Percentiles rank a stretch among this genome's conserved stretches.
Evolutionary conservation across 2,888 invertebrate species (phyloP).

Genomic region (Macrosoma leucophasiata): DNA sequence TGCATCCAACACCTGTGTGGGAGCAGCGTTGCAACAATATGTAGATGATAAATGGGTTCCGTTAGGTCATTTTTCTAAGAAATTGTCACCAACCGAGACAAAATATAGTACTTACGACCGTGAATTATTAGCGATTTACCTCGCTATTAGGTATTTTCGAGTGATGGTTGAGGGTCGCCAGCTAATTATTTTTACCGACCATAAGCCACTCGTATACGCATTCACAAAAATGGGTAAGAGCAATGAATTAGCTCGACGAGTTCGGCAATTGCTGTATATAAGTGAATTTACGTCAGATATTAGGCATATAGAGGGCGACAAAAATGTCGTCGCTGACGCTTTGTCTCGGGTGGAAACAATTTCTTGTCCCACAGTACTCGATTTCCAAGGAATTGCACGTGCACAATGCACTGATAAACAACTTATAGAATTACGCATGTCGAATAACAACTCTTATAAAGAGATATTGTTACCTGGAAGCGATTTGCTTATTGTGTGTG

Average conservation of each 20-base stretch:
- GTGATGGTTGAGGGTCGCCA: constrained; percentile 9
- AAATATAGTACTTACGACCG: constrained; percentile 19
- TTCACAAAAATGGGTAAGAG: constrained; percentile 6
- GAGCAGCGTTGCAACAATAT: too few species aligned
- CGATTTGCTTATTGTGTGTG: not conserved
- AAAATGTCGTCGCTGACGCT: constrained; percentile 17
- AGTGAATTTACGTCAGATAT: constrained; percentile 10
- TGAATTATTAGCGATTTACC: constrained; percentile 18
- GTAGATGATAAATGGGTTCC: constrained; percentile 17
- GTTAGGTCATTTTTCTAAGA: constrained; percentile 17
- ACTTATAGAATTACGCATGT: not conserved
- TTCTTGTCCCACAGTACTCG: constrained; percentile 5
- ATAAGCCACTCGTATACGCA: constrained; percentile 9
- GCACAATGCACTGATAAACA: constrained; percentile 1
- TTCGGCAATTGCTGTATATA: constrained; percentile 14
- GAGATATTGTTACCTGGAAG: constrained; percentile 1
- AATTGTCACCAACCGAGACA: constrained; percentile 10
- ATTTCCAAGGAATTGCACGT: not conserved
- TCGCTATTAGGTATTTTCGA: constrained; percentile 14
- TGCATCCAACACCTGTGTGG: too few species aligned
- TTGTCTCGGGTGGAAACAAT: constrained; percentile 16
- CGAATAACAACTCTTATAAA: not conserved
- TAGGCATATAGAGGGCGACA: constrained; percentile 8
- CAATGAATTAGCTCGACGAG: too few species aligned
- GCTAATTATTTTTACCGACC: constrained; percentile 11